phyloP scores from a whole-genome alignment of 2,797 vertebrate genomes.

The Sebastes glaucus region DNA sequence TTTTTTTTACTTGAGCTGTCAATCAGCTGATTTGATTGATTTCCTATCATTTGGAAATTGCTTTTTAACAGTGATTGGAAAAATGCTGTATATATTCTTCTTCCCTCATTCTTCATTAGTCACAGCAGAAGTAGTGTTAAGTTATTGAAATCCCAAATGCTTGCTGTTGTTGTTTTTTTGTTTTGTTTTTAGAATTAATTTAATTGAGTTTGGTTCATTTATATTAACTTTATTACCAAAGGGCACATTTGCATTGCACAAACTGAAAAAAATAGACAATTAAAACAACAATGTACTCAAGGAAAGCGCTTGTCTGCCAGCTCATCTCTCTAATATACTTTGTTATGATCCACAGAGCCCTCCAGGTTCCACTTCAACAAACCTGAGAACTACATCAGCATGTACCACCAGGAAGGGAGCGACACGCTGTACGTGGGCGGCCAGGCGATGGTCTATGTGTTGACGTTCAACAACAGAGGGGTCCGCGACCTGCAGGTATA shows the following conservation, averaged over 20 bases:
- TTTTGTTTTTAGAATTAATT: background rate
- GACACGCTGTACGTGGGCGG: slow-evolving; percentile 84
- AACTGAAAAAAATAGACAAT: background rate
- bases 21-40: background rate
- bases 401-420: slow-evolving; percentile 82
- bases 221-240: background rate
- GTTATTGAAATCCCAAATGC: background rate
- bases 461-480: slow-evolving; percentile 79
- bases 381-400: slow-evolving; percentile 82
- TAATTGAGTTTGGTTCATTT: background rate
- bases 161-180: background rate
- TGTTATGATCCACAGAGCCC: slow-evolving; percentile 68
- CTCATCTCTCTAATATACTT: slow-evolving; percentile 15
- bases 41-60: background rate
- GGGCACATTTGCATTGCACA: background rate
- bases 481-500: slow-evolving; percentile 78
- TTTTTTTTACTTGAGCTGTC: background rate
- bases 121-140: background rate
- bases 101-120: background rate
- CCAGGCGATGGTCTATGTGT: slow-evolving; percentile 75
- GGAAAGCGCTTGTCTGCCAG: background rate
- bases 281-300: background rate
- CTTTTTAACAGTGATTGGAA: background rate
- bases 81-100: background rate
- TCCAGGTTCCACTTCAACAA: slow-evolving; percentile 82